Conservation (phyloP, 2,888 invertebrate genomes). For the Tillus elongatus region DNA sequence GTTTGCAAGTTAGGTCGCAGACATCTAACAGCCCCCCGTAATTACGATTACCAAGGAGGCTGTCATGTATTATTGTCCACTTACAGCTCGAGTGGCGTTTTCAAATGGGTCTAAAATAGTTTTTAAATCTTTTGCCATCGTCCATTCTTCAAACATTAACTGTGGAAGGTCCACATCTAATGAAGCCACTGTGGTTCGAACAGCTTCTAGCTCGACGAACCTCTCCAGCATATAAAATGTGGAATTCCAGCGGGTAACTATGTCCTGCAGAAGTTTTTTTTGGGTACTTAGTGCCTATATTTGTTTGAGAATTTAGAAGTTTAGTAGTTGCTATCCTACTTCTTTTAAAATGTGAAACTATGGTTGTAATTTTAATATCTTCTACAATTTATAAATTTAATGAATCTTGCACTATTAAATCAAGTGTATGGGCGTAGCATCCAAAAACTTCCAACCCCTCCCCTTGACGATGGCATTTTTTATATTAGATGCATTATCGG, state of each 20-base stretch:
- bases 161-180: conserved; percentile 15
- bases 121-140: conserved; percentile 19
- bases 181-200: conserved; percentile 21
- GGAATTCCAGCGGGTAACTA: conserved; percentile 22
- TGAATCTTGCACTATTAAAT: conserved; percentile 21
- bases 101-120: conserved; percentile 24
- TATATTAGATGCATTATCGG: conserved; percentile 29
- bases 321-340: conserved; percentile 22
- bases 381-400: conserved; percentile 12
- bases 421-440: conserved; percentile 27
- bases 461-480: conserved; percentile 21
- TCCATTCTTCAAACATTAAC: conserved; percentile 18
- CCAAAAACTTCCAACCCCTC: conserved; percentile 22
- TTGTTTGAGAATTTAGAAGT: conserved; percentile 25
- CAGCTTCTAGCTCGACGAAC: conserved; percentile 17
- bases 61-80: conserved; percentile 23
- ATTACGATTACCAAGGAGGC: conserved; percentile 20
- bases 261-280: too few relatives aligned
- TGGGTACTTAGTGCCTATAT: too few relatives aligned
- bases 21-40: conserved; percentile 17
- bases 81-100: conserved; percentile 21
- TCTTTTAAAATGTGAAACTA: conserved; percentile 24
- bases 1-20: conserved; percentile 16
- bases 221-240: conserved; percentile 22
- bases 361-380: conserved; percentile 17